Base-by-base conservation (phyloP, 37 sponge, comb jelly and placozoan genomes). In the Hexactinellida sp. region DNA sequence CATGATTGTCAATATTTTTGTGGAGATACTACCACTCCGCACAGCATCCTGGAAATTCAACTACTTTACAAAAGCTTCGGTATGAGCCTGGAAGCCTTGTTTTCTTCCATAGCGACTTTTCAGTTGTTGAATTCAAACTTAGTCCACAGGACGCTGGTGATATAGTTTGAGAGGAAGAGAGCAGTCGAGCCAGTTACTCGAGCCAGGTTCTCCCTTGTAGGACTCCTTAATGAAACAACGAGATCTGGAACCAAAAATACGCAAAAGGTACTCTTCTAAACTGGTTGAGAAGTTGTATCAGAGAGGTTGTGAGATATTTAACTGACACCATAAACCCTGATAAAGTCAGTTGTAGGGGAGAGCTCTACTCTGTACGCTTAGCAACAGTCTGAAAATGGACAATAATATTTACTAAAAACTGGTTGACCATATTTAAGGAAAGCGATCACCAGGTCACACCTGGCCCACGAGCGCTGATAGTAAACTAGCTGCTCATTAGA, bases 21-120 rank as follows among this genome's bases (percentile, higher is more conserved):
- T 63, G 30, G 5, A 21, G 76, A 63, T n/a, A 63, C 76, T 63
- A 28, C 76, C 76, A 63, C 76, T 63, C 76, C 76, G 76, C 76
- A 63, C 76, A 63, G 19, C 13, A 7, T 63, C 76, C 30, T 63
- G 76, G 76, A 63, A 63, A 63, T 23, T 63, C 3, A 3, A 63
- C 76, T 28, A 63, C 76, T 63, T 63, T 23, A 63, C 76, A 63
- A 63, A 47, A 63, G 76, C 30, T 63, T 63, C 76, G 76, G 13
- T 63, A 23, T 63, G 76, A 63, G 76, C 21, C 76, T 63, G 19
- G 76, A 23, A 63, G 10, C 47, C 13, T 41, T 41, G 47, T 13
- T 41, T 13, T 41, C 47, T 41, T 41, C 47, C 47, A 41, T 41
- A 41, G 47, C 47, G 5, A 5, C 47, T 13, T 41, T 41, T 13